A percentile compares a stretch with the other conserved stretches of the same genome.
Evolutionary conservation across 2,888 invertebrate species (phyloP).

Genomic region (Pandemis heparana): DNA sequence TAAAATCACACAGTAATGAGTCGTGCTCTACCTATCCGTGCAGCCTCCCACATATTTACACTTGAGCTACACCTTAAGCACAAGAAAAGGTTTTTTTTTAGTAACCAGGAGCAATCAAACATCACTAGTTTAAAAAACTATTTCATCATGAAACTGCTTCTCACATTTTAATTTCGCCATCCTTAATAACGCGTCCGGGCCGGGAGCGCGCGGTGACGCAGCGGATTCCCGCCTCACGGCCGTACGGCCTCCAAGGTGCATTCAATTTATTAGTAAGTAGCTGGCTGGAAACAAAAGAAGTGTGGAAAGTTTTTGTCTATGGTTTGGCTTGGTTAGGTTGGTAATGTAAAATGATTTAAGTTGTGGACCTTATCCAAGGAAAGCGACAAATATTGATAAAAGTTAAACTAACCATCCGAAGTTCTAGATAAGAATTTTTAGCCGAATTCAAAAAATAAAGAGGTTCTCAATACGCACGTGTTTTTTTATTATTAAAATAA

Average conservation of each 20-base stretch:
- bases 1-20: too few relatives aligned
- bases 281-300: conserved; percentile 40
- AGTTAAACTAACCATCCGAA: too few relatives aligned
- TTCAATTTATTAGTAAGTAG: conserved; percentile 32
- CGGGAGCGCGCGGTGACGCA: conserved; percentile 41
- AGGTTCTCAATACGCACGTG: not conserved
- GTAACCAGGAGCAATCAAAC: not conserved
- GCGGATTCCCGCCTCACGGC: conserved; percentile 46
- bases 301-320: conserved; percentile 2
- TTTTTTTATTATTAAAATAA: not conserved
- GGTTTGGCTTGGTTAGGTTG: not conserved
- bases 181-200: conserved; percentile 29
- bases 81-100: not conserved
- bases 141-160: conserved; percentile 16
- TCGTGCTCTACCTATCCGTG: too few relatives aligned
- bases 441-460: too few relatives aligned
- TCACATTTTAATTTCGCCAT: conserved; percentile 42
- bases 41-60: not conserved
- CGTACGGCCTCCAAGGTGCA: conserved; percentile 29
- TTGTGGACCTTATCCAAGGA: too few relatives aligned
- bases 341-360: not conserved
- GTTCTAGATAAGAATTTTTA: too few relatives aligned
- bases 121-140: conserved; percentile 15
- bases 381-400: too few relatives aligned
- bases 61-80: not conserved